Base-by-base conservation (phyloP, 2,113 vertebrate species). In the Corapipo altera region DNA sequence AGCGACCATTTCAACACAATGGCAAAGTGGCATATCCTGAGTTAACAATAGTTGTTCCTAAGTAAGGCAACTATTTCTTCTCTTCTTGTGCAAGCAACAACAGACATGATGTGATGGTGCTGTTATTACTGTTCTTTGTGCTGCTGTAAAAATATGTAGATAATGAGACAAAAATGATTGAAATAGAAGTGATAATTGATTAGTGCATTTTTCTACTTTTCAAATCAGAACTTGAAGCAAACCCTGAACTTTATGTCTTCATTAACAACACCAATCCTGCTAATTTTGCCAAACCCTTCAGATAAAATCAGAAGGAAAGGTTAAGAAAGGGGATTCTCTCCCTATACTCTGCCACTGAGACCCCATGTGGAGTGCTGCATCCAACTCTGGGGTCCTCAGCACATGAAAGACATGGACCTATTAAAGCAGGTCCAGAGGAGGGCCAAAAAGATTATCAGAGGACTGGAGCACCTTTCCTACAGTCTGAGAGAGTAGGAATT, bases 1-100 rank as follows among this genome's bases (percentile, higher is more conserved):
- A 88, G 32, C 39, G 85, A 67, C 74, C 35, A 74, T 94, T 94
- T 79, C 75, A 93, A 44, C 74, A 89, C 71, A 91, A 77, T 83
- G 51, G 17, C 24, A 39, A 85, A 96, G 30, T 64, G 49, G 49
- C 52, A 75, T 86, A 37, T 64, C 67, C 76, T 71, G 57, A 93
- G 65, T 79, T 96, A 93, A 95, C 33, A 86, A 30, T 39, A 90
- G 91, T n/a, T 0, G 4, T 24, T 96, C 43, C 46, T 54, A 81
- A 88, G 55, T 77, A 65, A 88, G 49, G 57, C 59, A 59, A 26
- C 24, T 73, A 49, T 90, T 91, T 90, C 37, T 49, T 72, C 24
- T 4, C 1, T 52, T 92, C 61, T 81, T 54, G 44, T 39, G 82
- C 55, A 89, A 91, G 62, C 49, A 91, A 59, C 39, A 17, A 33